Evolutionary conservation across 1,140 invertebrate species (phyloP), one percentile per base, ranked within the genome.

Genomic region (Neotoxoptera formosana): DNA sequence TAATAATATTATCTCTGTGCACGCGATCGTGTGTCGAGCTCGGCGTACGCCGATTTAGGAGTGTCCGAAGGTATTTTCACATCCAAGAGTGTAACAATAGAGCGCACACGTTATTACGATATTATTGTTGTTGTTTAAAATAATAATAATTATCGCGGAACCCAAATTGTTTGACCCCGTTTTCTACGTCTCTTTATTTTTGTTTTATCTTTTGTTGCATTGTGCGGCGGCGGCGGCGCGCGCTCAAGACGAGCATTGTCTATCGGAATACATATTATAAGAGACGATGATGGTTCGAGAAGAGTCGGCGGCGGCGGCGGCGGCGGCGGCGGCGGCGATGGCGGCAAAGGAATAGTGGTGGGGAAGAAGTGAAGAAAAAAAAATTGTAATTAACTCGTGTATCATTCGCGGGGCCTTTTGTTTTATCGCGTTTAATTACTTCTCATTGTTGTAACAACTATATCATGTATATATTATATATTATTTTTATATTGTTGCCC

Each of bases 381-480:
- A 91, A 47, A 30, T 84, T 86, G 36, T 93, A 93, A 93, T 93
- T 93, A 93, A 93, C 91, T 93, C 91, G 76, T 53, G 81, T 93
- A 93, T 93, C 91, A 93, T 86, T 93, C 48, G 81, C 41, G 41
- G 81, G 41, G 81, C 91, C 91, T 93, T 93, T 93, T 93, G 91
- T 93, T 53, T 93, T 93, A 93, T 93, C 48, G 48, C 91, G 81
- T 93, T 93, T 93, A 93, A 93, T 93, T 93, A 93, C 81, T 93
- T 93, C 81, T 86, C 91, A 84, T 93, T 93, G 91, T 93, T 56
- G 48, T 53, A 45, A 86, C n/a, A n/a, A n/a, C n/a, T n/a, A n/a
- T n/a, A n/a, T n/a, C 45, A 84, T 76, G n/a, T n/a, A 17, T 76
- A 76, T 17, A 53, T 21, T n/a, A 76, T 76, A n/a, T n/a, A n/a